A percentile compares a stretch with the other conserved stretches of the same genome.
These are phyloP conservation scores for Spea hammondii DNA, from an alignment of 2,797 vertebrate genomes.

Conservation along the genomic window DNA sequence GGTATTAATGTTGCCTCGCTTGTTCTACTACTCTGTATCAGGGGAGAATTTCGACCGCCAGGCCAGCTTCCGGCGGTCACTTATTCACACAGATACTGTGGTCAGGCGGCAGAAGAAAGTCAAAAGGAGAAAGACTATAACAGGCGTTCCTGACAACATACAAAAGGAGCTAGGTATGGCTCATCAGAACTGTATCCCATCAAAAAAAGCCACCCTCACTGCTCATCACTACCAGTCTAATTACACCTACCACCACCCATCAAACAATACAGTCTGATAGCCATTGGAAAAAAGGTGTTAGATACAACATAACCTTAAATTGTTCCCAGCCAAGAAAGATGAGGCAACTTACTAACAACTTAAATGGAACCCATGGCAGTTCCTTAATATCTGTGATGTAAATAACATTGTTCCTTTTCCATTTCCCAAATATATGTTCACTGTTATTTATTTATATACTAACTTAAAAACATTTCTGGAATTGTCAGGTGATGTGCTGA, in stretches of 20 bases:
- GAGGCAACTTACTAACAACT: conserved; percentile 35
- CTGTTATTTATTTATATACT: not conserved
- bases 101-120: conserved; percentile 98
- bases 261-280: conserved; percentile 70
- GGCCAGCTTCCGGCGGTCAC: conserved; percentile 95
- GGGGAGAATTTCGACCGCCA: conserved; percentile 99
- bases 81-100: conserved; percentile 97
- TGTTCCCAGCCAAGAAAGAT: not conserved
- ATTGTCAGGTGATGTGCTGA: conserved; percentile 17
- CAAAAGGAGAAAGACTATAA: conserved; percentile 99
- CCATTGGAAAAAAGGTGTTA: conserved; percentile 41
- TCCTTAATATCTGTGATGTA: conserved; percentile 1
- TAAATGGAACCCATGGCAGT: conserved; percentile 3
- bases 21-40: conserved; percentile 84
- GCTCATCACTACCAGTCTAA: conserved; percentile 59
- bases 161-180: conserved; percentile 98
- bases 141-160: conserved; percentile 97
- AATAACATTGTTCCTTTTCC: conserved; percentile 13
- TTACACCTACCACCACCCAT: conserved; percentile 60
- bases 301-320: not conserved
- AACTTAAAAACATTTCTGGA: not conserved
- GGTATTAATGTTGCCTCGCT: conserved; percentile 86
- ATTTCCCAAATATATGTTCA: conserved; percentile 1
- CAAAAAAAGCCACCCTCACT: conserved; percentile 58
- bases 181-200: conserved; percentile 74